A percentile compares a stretch with the other conserved stretches of the same genome.
phyloP scores from a whole-genome alignment of 2,888 invertebrate genomes.

The Sturmia bella region DNA sequence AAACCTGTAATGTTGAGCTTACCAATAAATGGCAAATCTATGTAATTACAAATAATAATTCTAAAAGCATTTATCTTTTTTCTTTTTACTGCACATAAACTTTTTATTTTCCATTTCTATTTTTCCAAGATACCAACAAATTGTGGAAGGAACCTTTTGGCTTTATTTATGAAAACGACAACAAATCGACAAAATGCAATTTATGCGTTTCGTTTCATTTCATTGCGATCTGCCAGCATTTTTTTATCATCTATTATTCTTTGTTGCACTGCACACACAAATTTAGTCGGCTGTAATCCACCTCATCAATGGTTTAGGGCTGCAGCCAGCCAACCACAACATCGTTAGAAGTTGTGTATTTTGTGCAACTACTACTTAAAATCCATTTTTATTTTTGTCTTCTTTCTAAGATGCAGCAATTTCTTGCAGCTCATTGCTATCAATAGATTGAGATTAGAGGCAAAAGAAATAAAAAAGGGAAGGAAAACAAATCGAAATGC shows the following conservation, averaged over 20 bases:
- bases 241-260: constrained; percentile 50
- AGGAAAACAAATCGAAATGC: neutral
- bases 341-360: constrained; percentile 42
- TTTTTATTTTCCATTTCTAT: constrained; percentile 1
- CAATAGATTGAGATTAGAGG: constrained; percentile 67
- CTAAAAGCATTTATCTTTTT: constrained; percentile 80
- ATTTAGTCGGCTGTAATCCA: constrained; percentile 31
- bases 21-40: constrained; percentile 72
- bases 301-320: constrained; percentile 56
- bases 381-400: constrained; percentile 27
- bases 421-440: constrained; percentile 49
- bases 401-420: constrained; percentile 13
- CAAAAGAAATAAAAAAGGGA: constrained; percentile 21
- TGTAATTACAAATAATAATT: constrained; percentile 81
- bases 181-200: constrained; percentile 80
- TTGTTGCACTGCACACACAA: constrained; percentile 36
- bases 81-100: neutral
- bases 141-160: constrained; percentile 21
- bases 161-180: constrained; percentile 80
- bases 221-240: constrained; percentile 70
- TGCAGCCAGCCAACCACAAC: constrained; percentile 41
- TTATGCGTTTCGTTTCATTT: constrained; percentile 77
- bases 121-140: neutral
- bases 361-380: constrained; percentile 59
- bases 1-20: constrained; percentile 69